A percentile compares a stretch with the other conserved stretches of the same genome.
phyloP scores from a whole-genome alignment of 2,888 invertebrate genomes.

The Athetis lepigone region DNA sequence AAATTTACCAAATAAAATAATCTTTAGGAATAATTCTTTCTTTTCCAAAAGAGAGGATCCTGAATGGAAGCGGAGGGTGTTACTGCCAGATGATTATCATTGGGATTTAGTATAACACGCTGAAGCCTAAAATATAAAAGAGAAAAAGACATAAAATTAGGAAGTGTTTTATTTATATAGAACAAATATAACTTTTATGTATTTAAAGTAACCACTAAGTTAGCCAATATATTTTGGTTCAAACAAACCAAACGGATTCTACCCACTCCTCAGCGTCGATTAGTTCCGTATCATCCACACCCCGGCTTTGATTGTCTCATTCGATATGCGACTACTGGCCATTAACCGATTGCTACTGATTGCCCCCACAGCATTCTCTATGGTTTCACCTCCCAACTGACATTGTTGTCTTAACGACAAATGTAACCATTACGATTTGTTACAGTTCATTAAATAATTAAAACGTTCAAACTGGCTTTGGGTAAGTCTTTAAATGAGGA shows the following conservation, averaged over 20 bases:
- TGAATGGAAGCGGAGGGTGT: too few species aligned
- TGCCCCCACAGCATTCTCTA: constrained; percentile 80
- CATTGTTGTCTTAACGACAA: constrained; percentile 83
- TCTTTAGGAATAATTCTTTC: too few species aligned
- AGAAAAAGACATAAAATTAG: too few species aligned
- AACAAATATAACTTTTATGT: too few species aligned
- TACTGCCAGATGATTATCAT: too few species aligned
- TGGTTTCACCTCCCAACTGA: constrained; percentile 78
- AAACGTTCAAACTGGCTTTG: constrained; percentile 64
- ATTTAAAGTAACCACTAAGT: too few species aligned
- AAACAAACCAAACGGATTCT: constrained; percentile 29
- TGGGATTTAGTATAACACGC: too few species aligned
- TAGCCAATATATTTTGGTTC: background rate
- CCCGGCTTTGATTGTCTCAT: constrained; percentile 77
- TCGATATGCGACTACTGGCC: constrained; percentile 84
- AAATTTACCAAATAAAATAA: too few species aligned
- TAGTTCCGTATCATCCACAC: constrained; percentile 75
- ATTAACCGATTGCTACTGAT: constrained; percentile 78
- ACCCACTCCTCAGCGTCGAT: constrained; percentile 61
- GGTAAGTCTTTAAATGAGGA: constrained; percentile 35
- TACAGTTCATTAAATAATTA: constrained; percentile 80
- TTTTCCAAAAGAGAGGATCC: too few species aligned
- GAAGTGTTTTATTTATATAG: too few species aligned
- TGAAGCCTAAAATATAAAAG: too few species aligned
- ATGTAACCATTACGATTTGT: constrained; percentile 81